Base-by-base conservation (phyloP, 64 coral and sea anemone species). In the Montipora efflorescens region DNA sequence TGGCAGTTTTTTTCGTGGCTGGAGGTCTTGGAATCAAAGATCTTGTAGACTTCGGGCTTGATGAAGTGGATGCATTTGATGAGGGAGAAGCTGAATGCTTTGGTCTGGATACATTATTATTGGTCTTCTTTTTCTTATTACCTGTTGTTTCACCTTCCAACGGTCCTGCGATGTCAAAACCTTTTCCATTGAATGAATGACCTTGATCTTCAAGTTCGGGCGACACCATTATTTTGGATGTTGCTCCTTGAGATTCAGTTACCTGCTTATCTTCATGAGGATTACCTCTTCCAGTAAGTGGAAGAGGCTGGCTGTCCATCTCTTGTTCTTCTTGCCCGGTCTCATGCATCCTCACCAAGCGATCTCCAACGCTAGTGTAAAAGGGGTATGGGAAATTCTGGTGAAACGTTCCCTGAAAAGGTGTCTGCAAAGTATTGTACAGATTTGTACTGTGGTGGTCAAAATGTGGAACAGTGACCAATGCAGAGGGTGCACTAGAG, bases 371-470 rank as follows among this genome's bases (percentile, higher is more conserved):
- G 47, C 16, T 86, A 45, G 82, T 86, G n/a, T 70, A 86, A 46
- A 86, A 86, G 25, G 82, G 62, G 22, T 86, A 86, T 13, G 82
- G 82, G 82, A 86, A 86, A 46, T 71, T 86, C 16, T 67, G 66
- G 47, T 86, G 82, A n/a, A 86, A 86, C n/a, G 82, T 71, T 50
- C 82, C 66, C 61, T 84, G 81, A 5, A 11, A 9, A 62, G 79
- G 3, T 25, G 44, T 1, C 2, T 68, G 81, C 59, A 48, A 36
- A 21, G 57, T 58, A 47, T 15, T 46, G 66, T 48, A 49, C 19
- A 51, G 44, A 46, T 72, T 44, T 72, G 64, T 10, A 52, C 9
- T 23, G 7, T 48, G 45, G n/a, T 71, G 82, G 61, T 86, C 46
- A 72, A 50, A 48, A 22, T 72, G 47, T 3, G 82, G 66, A 49